Evolutionary conservation across 2,797 vertebrate genomes (phyloP).

Genomic region (Clamator glandarius): DNA sequence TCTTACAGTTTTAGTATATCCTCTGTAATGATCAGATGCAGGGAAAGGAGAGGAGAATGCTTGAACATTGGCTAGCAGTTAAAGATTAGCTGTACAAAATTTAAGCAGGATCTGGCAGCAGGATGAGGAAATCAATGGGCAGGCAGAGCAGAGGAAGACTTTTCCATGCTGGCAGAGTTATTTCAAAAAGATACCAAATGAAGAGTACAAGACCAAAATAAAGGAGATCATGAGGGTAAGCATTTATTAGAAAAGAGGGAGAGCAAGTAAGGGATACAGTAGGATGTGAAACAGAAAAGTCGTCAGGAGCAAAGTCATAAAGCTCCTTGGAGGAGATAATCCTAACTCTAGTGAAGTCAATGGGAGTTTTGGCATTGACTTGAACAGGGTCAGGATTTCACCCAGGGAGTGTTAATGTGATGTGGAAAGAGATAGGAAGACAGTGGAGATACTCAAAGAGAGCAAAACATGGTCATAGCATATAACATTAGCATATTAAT

Average conservation of each 20-base stretch:
- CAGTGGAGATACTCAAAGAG: conserved; percentile 45
- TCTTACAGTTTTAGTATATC: neutral
- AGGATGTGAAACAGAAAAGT: conserved; percentile 8
- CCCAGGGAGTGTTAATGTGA: conserved; percentile 62
- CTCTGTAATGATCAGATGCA: neutral
- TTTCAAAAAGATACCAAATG: neutral
- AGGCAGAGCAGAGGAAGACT: neutral
- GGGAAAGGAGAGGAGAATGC: neutral
- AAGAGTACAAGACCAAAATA: neutral
- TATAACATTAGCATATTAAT: conserved; percentile 73
- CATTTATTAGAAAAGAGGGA: conserved; percentile 1
- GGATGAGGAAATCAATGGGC: neutral
- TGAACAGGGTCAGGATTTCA: conserved; percentile 63
- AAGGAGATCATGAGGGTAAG: neutral
- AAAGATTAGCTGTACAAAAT: neutral
- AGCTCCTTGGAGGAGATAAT: neutral
- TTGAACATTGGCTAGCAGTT: neutral
- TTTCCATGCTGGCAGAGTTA: neutral
- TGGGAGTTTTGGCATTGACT: conserved; percentile 69
- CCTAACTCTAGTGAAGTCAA: conserved; percentile 46
- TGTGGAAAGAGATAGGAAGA: conserved; percentile 42
- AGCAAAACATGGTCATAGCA: conserved; percentile 47
- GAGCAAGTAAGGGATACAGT: neutral
- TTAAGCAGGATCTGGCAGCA: neutral
- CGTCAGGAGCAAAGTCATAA: conserved; percentile 34